Evolutionary conservation across 2,888 invertebrate genomes (phyloP).

Genomic region (Gasteruption jaculator): DNA sequence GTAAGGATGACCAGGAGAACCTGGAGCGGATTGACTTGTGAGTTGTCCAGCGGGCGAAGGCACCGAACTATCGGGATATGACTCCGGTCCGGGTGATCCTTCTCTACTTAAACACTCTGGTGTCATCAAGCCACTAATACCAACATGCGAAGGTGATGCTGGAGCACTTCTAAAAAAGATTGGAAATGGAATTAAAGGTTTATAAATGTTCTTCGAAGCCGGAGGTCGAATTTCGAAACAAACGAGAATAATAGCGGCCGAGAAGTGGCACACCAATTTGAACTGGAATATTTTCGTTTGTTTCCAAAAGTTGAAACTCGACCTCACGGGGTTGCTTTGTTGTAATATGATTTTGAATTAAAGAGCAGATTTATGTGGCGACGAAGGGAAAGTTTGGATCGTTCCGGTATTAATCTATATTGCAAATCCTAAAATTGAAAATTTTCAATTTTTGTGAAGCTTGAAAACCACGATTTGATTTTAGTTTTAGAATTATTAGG

Average conservation of each 20-base stretch:
- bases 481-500: no score
- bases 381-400: no score
- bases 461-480: no score
- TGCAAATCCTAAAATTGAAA: no score
- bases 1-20: constrained; percentile 58
- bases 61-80: constrained; percentile 56
- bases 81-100: constrained; percentile 84
- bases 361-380: no score
- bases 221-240: background rate
- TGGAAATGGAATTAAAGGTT: constrained; percentile 6
- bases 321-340: background rate
- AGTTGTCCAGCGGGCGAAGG: constrained; percentile 54
- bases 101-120: constrained; percentile 85
- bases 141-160: constrained; percentile 89
- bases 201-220: background rate
- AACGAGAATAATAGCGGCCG: no score
- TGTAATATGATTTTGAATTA: background rate
- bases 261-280: no score
- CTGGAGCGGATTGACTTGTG: constrained; percentile 62
- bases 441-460: no score
- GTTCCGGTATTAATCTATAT: no score
- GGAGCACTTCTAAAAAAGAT: constrained; percentile 74
- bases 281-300: no score
- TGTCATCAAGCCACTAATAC: constrained; percentile 78
- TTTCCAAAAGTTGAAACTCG: background rate